Evolutionary conservation across 1,140 invertebrate species (phyloP).

Genomic region (Ganaspis sp.): DNA sequence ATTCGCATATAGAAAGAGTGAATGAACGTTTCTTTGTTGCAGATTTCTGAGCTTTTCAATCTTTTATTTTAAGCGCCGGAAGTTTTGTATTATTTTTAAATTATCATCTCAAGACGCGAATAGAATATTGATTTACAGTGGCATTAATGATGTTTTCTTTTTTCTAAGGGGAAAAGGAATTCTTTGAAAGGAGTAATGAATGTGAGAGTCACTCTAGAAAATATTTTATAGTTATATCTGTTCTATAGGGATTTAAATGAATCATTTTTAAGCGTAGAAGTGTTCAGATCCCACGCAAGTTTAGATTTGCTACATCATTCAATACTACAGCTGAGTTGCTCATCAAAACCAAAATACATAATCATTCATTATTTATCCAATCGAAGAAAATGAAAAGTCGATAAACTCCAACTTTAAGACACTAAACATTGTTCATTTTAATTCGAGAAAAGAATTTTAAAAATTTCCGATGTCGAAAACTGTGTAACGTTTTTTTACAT

Average conservation of each 20-base stretch:
- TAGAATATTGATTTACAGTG: background rate
- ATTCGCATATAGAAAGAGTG: too few relatives aligned
- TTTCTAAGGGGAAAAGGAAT: background rate
- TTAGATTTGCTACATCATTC: constrained; percentile 1
- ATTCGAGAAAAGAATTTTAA: too few relatives aligned
- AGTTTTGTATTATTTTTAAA: background rate
- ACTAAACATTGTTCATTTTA: too few relatives aligned
- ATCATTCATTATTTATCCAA: constrained; percentile 3
- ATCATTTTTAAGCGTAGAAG: constrained; percentile 3
- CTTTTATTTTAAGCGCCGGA: background rate
- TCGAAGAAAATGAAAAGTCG: background rate
- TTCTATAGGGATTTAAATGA: background rate
- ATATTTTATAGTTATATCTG: constrained; percentile 8
- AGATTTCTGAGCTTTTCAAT: background rate
- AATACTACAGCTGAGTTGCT: background rate
- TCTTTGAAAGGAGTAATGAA: constrained; percentile 4
- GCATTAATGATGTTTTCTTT: constrained; percentile 1
- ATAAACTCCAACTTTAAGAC: background rate
- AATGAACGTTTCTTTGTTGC: background rate
- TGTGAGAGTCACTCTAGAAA: background rate
- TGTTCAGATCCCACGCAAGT: constrained; percentile 21
- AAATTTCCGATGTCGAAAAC: too few relatives aligned
- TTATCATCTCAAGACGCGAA: background rate
- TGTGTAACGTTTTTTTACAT: too few relatives aligned
- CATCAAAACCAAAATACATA: constrained; percentile 7